Base-by-base conservation (phyloP, 1,140 invertebrate genomes). In the Magallana ariakensis region DNA sequence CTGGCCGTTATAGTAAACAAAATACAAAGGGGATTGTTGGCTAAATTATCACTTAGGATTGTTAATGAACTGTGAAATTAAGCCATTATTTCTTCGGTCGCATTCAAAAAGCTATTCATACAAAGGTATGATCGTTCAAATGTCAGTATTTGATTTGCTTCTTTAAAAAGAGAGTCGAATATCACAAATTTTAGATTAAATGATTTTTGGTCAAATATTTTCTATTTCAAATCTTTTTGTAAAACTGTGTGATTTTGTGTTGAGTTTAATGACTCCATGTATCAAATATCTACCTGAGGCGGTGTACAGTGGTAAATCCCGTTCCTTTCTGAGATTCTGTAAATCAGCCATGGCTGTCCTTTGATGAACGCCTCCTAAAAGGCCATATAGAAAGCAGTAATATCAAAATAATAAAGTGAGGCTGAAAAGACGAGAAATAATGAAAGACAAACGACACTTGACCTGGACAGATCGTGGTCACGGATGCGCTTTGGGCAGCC, bases 381-480 rank as follows among this genome's bases (percentile, higher is more conserved):
- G 66, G 33, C 19, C 19, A 70, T 13, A 70, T 70, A 70, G 22
- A 70, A 70, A 70, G 66, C 33, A 70, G 66, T 70, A 70, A 70
- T 70, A 26, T 70, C 66, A 70, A 70, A 70, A 70, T 70, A 70
- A 70, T 70, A 70, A 70, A 70, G 66, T 70, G 13, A 13, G 66
- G 66, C 22, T 70, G 66, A 70, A 70, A 70, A 26, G 66, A 26
- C 26, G 66, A 70, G 66, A 26, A 70, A 70, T 70, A 70, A 70
- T 70, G 66, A 70, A 70, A 70, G 66, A 70, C 66, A 70, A 46
- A 70, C 66, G 66, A 19, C 66, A 70, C 66, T 70, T 70, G 66
- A 70, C 66, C 66, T 26, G 66, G 66, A 70, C 66, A 70, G 66
- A 70, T 13, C 22, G 19, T 70, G 66, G 66, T 70, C 66, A 70